Percentiles rank a stretch among this genome's conserved stretches.
Conservation (phyloP, 1,140 invertebrate species). For the Eriosoma lanigerum region DNA sequence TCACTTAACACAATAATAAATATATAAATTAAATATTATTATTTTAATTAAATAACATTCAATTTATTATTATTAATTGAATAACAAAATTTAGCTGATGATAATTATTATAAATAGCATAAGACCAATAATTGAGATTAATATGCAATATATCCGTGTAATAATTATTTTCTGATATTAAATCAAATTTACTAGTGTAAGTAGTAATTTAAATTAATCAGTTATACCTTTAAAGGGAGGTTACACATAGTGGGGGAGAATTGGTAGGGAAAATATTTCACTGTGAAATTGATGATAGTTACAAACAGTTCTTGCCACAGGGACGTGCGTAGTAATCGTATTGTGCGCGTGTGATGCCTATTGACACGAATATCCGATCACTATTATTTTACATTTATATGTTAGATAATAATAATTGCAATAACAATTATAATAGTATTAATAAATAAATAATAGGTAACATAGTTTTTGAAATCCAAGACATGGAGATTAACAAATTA, state of each 20-base stretch:
- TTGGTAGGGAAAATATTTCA: neutral
- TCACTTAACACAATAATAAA: too few species aligned
- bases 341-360: neutral
- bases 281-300: neutral
- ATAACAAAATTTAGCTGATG: too few species aligned
- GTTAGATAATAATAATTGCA: too few species aligned
- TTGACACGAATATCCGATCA: neutral
- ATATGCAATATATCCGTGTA: too few species aligned
- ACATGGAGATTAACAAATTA: neutral
- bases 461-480: neutral
- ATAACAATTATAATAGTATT: too few species aligned
- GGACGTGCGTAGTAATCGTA: conserved; percentile 28
- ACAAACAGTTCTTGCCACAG: neutral
- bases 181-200: conserved; percentile 1
- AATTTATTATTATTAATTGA: too few species aligned
- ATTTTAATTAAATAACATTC: too few species aligned
- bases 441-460: neutral
- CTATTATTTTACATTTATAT: too few species aligned
- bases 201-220: neutral
- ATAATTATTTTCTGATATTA: neutral
- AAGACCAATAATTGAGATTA: too few species aligned
- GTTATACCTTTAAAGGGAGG: neutral
- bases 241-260: neutral
- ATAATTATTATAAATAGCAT: too few species aligned
- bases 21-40: too few species aligned